Conservation (phyloP, 2,113 vertebrate genomes). For the Nesospiza acunhae region DNA sequence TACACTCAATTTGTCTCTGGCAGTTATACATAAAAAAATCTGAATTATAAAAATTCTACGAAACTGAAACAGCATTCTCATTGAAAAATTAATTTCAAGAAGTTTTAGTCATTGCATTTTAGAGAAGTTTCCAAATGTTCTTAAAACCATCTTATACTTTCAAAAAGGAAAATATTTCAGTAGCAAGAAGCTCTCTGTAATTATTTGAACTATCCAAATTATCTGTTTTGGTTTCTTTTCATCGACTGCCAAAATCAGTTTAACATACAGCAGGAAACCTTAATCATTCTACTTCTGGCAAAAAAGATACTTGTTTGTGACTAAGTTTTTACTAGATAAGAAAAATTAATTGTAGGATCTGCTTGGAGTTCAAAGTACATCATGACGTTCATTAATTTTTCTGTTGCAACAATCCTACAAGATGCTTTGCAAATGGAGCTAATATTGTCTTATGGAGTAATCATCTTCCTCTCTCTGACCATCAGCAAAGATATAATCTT, state of each 20-base stretch:
- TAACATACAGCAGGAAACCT: neutral
- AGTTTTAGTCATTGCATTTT: neutral
- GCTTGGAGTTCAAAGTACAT: neutral
- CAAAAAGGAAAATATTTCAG: neutral
- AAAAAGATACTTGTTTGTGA: slow-evolving; percentile 10
- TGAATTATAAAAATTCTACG: neutral
- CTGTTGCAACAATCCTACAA: neutral
- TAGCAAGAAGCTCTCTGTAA: neutral
- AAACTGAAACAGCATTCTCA: neutral
- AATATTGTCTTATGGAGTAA: neutral
- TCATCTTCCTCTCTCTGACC: neutral
- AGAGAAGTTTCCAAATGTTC: neutral
- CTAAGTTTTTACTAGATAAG: neutral
- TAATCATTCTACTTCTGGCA: slow-evolving; percentile 11
- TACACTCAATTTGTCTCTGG: neutral
- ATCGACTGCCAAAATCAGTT: neutral
- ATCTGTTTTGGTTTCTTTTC: slow-evolving; percentile 5
- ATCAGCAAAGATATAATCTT: neutral
- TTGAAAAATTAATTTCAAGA: neutral
- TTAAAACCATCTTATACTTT: neutral
- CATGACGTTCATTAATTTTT: neutral
- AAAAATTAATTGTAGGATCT: slow-evolving; percentile 27
- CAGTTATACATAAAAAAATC: neutral
- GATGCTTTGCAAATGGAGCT: neutral
- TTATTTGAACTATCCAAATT: neutral